phyloP scores from a whole-genome alignment of 2,113 vertebrate species.

The Pedetes capensis region DNA sequence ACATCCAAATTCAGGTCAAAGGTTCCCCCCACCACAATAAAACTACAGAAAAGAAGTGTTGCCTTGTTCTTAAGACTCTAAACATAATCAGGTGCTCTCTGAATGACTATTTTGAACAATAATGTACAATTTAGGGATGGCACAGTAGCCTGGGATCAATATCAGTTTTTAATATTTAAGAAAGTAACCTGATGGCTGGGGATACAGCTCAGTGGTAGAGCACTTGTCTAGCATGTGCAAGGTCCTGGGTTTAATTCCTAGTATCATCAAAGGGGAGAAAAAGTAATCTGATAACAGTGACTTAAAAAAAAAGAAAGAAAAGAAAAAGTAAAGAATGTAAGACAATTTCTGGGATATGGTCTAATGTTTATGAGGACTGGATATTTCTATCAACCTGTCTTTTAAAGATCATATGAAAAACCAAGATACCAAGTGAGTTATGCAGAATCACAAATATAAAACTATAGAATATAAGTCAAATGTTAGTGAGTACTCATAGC shows the following conservation, averaged over 20 bases:
- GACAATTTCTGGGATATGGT: neutral
- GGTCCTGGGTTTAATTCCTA: no score
- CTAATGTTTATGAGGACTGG: neutral
- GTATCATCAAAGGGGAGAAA: no score
- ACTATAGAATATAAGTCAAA: neutral
- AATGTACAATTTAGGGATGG: neutral
- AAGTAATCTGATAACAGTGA: no score
- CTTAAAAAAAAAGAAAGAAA: neutral
- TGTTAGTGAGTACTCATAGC: neutral
- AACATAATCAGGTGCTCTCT: neutral
- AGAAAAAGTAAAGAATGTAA: neutral
- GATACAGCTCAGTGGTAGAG: no score
- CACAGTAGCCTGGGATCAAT: neutral
- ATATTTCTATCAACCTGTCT: neutral
- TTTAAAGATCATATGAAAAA: neutral
- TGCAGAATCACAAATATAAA: neutral
- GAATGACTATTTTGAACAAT: neutral
- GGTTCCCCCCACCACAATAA: neutral
- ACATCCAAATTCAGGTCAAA: slow-evolving; percentile 20
- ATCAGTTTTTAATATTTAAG: neutral
- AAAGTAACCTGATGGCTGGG: neutral
- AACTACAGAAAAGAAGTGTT: neutral
- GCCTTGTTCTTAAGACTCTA: neutral
- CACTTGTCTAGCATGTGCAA: no score
- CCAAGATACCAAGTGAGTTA: neutral